phyloP scores from a whole-genome alignment of 2,888 invertebrate species.

The Mythimna lalbum region DNA sequence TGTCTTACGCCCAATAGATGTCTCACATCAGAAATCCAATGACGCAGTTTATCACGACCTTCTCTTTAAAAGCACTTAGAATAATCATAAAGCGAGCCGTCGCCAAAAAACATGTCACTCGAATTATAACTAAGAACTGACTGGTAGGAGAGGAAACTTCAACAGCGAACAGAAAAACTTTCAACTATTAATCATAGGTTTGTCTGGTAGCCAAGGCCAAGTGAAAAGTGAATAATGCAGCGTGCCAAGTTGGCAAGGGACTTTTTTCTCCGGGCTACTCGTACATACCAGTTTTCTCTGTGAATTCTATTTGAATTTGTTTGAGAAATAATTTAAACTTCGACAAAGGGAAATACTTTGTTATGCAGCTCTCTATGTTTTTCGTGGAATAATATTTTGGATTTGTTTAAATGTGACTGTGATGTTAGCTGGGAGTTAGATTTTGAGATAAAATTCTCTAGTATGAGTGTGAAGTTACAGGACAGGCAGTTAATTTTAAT shows the following conservation, averaged over 20 bases:
- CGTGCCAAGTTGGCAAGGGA: constrained; percentile 53
- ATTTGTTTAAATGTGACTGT: constrained; percentile 25
- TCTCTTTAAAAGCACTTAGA: not conserved
- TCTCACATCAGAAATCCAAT: no score
- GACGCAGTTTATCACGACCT: no score
- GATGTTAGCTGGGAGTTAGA: not conserved
- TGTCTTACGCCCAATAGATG: no score
- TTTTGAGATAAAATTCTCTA: not conserved
- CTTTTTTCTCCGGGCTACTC: constrained; percentile 58
- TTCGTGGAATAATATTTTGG: constrained; percentile 40
- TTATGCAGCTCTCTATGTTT: constrained; percentile 60
- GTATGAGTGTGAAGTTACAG: not conserved
- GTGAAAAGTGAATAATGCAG: constrained; percentile 74
- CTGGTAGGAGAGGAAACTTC: constrained; percentile 9
- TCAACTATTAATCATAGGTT: constrained; percentile 68
- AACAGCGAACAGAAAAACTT: constrained; percentile 29
- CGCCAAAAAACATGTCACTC: not conserved
- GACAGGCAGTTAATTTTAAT: not conserved
- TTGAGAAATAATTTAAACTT: constrained; percentile 70
- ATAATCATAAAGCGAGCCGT: not conserved
- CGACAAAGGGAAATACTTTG: constrained; percentile 61
- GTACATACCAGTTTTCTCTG: constrained; percentile 68
- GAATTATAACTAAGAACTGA: constrained; percentile 1
- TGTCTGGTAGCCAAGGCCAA: constrained; percentile 54
- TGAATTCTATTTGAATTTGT: constrained; percentile 73